A percentile compares a stretch with the other conserved stretches of the same genome.
phyloP scores from a whole-genome alignment of 1,140 invertebrate species.

The Oncopeltus fasciatus region DNA sequence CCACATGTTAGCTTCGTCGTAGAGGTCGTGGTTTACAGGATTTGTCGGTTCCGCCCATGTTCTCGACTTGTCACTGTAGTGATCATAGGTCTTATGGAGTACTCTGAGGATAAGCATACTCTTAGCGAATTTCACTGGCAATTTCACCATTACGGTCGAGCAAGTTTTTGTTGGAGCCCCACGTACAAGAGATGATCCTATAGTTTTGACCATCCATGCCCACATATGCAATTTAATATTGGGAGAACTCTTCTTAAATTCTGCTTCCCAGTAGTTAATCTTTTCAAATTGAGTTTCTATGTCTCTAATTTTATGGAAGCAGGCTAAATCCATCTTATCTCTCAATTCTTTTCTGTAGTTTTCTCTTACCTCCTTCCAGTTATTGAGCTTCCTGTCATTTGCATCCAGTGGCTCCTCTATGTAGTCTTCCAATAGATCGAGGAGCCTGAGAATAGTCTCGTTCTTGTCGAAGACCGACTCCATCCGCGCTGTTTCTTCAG shows the following conservation, averaged over 20 bases:
- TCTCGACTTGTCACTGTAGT: slow-evolving; percentile 23
- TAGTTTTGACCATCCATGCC: slow-evolving; percentile 34
- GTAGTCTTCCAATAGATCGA: slow-evolving; percentile 33
- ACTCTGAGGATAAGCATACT: slow-evolving; percentile 40
- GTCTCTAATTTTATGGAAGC: slow-evolving; percentile 36
- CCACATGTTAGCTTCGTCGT: neutral
- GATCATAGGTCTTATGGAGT: slow-evolving; percentile 12
- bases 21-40: neutral
- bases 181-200: slow-evolving; percentile 24
- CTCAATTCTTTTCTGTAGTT: slow-evolving; percentile 31
- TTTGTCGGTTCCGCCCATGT: slow-evolving; percentile 1
- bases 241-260: slow-evolving; percentile 32
- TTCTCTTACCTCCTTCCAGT: slow-evolving; percentile 33
- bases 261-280: slow-evolving; percentile 34
- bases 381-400: slow-evolving; percentile 26
- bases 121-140: slow-evolving; percentile 38
- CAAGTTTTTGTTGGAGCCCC: slow-evolving; percentile 37
- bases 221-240: slow-evolving; percentile 36
- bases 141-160: slow-evolving; percentile 37
- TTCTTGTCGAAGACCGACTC: slow-evolving; percentile 28
- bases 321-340: slow-evolving; percentile 34
- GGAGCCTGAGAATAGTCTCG: slow-evolving; percentile 29
- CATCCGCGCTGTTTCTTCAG: slow-evolving; percentile 33
- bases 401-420: slow-evolving; percentile 27
- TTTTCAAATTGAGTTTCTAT: slow-evolving; percentile 35